phyloP scores from a whole-genome alignment of 2,888 invertebrate species.

The Scaptomyza tumidula region DNA sequence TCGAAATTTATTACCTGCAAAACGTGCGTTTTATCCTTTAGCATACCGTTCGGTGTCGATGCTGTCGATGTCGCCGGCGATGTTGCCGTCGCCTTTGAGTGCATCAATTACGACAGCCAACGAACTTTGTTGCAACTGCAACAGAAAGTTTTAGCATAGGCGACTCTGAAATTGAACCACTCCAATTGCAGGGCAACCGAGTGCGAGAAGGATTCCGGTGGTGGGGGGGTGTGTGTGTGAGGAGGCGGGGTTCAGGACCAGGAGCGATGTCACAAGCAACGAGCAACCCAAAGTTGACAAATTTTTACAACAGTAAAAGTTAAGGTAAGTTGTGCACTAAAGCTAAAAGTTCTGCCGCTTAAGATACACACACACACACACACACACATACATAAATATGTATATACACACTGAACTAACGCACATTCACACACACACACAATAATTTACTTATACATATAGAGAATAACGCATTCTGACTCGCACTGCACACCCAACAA shows the following conservation, averaged over 20 bases:
- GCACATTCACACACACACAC: slow-evolving; percentile 6
- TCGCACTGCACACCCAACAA: slow-evolving; percentile 28
- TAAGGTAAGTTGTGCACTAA: slow-evolving; percentile 74
- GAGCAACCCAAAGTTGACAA: slow-evolving; percentile 69
- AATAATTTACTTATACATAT: slow-evolving; percentile 6
- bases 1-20: slow-evolving; percentile 70
- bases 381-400: slow-evolving; percentile 10
- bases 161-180: slow-evolving; percentile 38
- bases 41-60: slow-evolving; percentile 1
- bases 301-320: slow-evolving; percentile 68
- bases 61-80: background rate
- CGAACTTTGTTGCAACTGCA: slow-evolving; percentile 62
- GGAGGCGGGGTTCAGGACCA: background rate
- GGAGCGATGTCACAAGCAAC: slow-evolving; percentile 17
- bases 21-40: slow-evolving; percentile 39
- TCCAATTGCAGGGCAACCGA: slow-evolving; percentile 1
- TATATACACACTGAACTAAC: too few species aligned
- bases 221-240: too few species aligned
- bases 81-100: slow-evolving; percentile 53
- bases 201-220: background rate
- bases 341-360: slow-evolving; percentile 65
- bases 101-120: slow-evolving; percentile 66
- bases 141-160: slow-evolving; percentile 47
- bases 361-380: slow-evolving; percentile 21
- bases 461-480: background rate